These are phyloP conservation scores for Trichoplusia ni DNA, from an alignment of 1,140 invertebrate species.

Conservation along the genomic window DNA sequence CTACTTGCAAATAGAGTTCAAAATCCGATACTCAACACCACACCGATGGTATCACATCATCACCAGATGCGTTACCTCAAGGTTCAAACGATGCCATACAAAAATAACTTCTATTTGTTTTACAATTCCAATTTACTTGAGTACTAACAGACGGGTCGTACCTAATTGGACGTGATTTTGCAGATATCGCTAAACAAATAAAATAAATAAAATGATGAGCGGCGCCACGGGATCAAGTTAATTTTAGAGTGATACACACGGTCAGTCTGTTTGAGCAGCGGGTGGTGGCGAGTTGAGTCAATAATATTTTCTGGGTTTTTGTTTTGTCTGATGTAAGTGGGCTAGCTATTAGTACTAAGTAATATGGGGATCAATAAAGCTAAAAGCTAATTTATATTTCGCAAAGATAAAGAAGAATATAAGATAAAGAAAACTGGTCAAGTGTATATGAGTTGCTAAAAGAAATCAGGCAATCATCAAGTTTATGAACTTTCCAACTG, in stretches of 20 bases:
- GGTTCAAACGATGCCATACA: not conserved
- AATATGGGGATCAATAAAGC: too few relatives aligned
- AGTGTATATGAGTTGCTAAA: too few relatives aligned
- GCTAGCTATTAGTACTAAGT: too few relatives aligned
- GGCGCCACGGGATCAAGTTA: slow-evolving; percentile 22
- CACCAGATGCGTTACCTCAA: not conserved
- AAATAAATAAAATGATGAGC: slow-evolving; percentile 16
- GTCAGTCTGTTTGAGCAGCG: not conserved
- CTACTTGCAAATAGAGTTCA: too few relatives aligned
- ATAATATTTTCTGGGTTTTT: not conserved
- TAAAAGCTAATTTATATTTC: too few relatives aligned
- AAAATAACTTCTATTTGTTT: slow-evolving; percentile 15
- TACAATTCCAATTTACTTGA: slow-evolving; percentile 12
- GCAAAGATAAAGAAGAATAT: too few relatives aligned
- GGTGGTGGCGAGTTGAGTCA: not conserved
- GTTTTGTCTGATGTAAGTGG: not conserved
- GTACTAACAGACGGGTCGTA: not conserved
- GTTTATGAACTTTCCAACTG: too few relatives aligned
- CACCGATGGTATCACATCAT: not conserved
- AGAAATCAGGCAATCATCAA: too few relatives aligned
- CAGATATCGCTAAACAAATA: slow-evolving; percentile 20
- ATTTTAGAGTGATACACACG: slow-evolving; percentile 15
- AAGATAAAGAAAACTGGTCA: too few relatives aligned
- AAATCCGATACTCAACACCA: not conserved
- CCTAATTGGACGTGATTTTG: slow-evolving; percentile 25